These are phyloP conservation scores for Dasyurus viverrinus DNA, from an alignment of 2,113 vertebrate genomes.

Conservation along the genomic window DNA sequence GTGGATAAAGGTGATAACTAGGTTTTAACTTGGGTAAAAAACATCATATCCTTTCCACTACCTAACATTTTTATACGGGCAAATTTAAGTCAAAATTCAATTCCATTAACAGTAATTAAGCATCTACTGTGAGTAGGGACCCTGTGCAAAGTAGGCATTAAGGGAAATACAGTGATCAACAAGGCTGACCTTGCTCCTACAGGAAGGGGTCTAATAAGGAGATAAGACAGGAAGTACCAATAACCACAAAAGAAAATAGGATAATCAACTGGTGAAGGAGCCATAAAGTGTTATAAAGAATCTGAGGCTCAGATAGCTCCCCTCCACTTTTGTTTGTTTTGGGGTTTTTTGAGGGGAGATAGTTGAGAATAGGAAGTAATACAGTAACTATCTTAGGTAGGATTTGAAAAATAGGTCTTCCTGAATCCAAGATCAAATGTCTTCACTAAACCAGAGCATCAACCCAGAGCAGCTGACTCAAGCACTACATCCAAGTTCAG, in stretches of 20 bases:
- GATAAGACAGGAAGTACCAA: not conserved
- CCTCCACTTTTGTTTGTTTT: not conserved
- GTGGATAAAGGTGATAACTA: not conserved
- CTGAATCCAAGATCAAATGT: not conserved
- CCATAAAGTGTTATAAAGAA: not conserved
- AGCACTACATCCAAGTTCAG: not conserved
- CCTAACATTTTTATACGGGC: not conserved
- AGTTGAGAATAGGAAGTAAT: not conserved
- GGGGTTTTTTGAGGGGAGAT: no score
- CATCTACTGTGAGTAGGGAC: not conserved
- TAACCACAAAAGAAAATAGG: not conserved
- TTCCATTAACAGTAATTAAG: not conserved
- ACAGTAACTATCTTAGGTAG: not conserved
- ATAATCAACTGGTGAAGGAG: not conserved
- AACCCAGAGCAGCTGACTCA: not conserved
- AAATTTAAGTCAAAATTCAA: not conserved
- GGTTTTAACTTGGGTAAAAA: not conserved
- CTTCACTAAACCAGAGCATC: not conserved
- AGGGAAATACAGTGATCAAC: not conserved
- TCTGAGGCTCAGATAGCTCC: not conserved
- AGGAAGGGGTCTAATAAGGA: not conserved
- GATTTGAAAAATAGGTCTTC: not conserved
- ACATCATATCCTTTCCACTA: not conserved
- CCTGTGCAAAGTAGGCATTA: not conserved
- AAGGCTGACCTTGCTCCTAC: not conserved